Evolutionary conservation across 2,797 vertebrate genomes (phyloP).

Genomic region (Rhinella marina): DNA sequence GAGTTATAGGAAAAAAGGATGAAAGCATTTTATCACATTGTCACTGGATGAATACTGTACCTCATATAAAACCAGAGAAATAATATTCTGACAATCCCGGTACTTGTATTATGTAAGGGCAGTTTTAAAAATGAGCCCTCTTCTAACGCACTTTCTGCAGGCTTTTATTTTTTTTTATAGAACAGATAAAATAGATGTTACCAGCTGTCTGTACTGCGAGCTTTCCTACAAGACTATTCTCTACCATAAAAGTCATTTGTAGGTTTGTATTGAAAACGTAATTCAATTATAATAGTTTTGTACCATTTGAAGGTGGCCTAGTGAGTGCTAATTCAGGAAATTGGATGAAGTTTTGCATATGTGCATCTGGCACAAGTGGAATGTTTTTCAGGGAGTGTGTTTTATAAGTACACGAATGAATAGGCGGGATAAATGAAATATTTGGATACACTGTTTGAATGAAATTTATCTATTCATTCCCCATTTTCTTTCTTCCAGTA

Average conservation of each 20-base stretch:
- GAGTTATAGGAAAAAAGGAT: background rate
- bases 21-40: slow-evolving; percentile 27
- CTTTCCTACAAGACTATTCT: background rate
- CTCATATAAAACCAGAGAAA: background rate
- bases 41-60: slow-evolving; percentile 19
- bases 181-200: background rate
- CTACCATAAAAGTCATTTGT: background rate
- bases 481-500: too few species aligned
- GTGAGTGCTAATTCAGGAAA: too few species aligned
- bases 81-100: slow-evolving; percentile 6
- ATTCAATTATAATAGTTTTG: background rate
- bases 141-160: background rate
- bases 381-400: too few species aligned
- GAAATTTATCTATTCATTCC: too few species aligned
- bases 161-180: background rate
- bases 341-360: too few species aligned
- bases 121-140: slow-evolving; percentile 28
- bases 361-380: too few species aligned
- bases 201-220: background rate
- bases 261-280: background rate
- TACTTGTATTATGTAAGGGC: background rate
- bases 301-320: background rate
- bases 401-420: too few species aligned
- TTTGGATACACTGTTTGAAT: too few species aligned
- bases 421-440: too few species aligned